Evolutionary conservation across 2,888 invertebrate genomes (phyloP).

Genomic region (Agrochola litura): DNA sequence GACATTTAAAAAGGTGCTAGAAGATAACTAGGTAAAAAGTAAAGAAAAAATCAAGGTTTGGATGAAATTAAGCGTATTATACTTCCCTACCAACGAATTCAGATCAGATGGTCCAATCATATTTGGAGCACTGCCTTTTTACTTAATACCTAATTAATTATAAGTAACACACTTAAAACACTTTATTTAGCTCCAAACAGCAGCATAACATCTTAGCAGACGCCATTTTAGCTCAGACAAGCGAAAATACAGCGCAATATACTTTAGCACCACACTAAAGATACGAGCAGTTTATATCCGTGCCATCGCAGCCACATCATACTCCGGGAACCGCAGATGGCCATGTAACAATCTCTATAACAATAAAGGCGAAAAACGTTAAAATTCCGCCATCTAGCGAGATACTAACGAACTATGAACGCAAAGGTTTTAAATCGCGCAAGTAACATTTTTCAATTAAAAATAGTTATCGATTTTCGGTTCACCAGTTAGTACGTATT

Average conservation of each 20-base stretch:
- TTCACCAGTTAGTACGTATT: not conserved
- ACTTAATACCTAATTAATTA: conserved; percentile 5
- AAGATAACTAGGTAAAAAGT: not conserved
- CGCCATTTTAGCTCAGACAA: conserved; percentile 58
- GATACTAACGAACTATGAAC: conserved; percentile 23
- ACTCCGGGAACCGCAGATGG: conserved; percentile 59
- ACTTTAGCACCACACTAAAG: conserved; percentile 62
- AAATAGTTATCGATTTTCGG: not conserved
- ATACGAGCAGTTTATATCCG: conserved; percentile 62
- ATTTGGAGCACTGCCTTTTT: not conserved
- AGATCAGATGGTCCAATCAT: not conserved
- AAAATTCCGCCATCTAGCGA: conserved; percentile 48
- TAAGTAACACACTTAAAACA: conserved; percentile 6
- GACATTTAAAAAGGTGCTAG: not conserved
- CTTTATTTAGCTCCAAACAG: conserved; percentile 47
- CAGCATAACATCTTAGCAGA: conserved; percentile 55
- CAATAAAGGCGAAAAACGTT: conserved; percentile 49
- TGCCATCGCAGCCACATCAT: conserved; percentile 51
- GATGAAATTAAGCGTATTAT: too few relatives aligned
- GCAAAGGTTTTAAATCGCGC: conserved; percentile 18
- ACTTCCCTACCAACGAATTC: not conserved
- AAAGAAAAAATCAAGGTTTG: too few relatives aligned
- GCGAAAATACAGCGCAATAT: conserved; percentile 59
- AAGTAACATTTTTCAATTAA: conserved; percentile 1
- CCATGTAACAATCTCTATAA: conserved; percentile 62